Conservation (phyloP, 2,113 vertebrate species). For the Neoarius graeffei region DNA sequence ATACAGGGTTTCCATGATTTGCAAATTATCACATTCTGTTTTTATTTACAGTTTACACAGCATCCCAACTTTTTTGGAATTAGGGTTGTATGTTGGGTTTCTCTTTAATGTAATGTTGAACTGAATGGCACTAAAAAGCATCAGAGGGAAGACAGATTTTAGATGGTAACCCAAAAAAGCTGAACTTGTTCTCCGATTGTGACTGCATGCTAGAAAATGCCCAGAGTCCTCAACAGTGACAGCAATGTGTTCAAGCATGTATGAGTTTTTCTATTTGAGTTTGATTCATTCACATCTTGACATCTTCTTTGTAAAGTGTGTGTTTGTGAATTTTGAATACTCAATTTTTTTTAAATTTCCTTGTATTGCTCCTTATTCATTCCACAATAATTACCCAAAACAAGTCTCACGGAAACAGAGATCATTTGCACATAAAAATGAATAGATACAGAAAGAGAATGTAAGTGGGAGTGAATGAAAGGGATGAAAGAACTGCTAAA, state of each 20-base stretch:
- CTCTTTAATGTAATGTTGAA: neutral
- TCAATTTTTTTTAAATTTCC: too few relatives aligned
- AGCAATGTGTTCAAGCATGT: too few relatives aligned
- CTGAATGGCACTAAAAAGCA: too few relatives aligned
- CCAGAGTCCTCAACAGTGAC: neutral
- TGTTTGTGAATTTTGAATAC: neutral
- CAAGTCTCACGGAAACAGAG: slow-evolving; percentile 39
- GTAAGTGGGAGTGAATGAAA: neutral
- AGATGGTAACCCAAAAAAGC: neutral
- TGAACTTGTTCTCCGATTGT: neutral
- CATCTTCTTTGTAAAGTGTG: neutral
- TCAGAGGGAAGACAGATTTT: too few relatives aligned
- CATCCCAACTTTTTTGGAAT: too few relatives aligned
- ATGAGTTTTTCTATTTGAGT: neutral
- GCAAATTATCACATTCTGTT: too few relatives aligned
- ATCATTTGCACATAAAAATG: slow-evolving; percentile 11
- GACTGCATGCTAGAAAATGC: neutral
- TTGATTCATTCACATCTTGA: neutral
- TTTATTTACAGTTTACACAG: too few relatives aligned
- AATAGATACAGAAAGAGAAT: neutral
- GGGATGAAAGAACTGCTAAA: too few relatives aligned
- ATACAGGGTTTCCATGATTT: too few relatives aligned
- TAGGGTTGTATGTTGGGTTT: neutral
- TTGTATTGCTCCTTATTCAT: neutral
- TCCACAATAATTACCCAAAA: slow-evolving; percentile 39